Evolutionary conservation across 2,113 vertebrate species (phyloP).

Genomic region (Rhinolophus ferrumequinum): DNA sequence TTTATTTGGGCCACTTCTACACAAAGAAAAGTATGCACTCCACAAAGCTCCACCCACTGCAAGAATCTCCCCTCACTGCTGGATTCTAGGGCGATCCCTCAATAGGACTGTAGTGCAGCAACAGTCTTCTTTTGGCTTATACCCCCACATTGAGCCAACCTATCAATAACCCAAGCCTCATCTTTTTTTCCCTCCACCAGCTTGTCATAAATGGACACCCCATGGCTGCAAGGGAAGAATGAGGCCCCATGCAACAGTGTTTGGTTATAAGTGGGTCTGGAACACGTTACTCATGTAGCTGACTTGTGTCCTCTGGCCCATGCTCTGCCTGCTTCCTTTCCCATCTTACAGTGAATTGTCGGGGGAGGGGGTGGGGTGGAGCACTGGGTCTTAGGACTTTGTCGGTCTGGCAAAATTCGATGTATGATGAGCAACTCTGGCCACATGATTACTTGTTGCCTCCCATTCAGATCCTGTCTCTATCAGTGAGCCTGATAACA

Average conservation of each 20-base stretch:
- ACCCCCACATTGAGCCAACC: background rate
- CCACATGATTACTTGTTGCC: background rate
- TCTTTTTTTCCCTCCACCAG: background rate
- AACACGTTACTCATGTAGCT: background rate
- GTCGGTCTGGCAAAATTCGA: background rate
- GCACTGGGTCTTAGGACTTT: background rate
- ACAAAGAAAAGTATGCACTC: background rate
- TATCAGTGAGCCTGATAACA: background rate
- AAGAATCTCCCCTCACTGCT: background rate
- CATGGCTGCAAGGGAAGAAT: background rate
- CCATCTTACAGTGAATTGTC: background rate
- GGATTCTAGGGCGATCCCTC: background rate
- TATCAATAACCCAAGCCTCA: background rate
- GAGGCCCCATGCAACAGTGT: background rate
- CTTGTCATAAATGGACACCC: background rate
- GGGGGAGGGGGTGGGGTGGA: background rate
- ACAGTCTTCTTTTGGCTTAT: background rate
- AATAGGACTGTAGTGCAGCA: no score
- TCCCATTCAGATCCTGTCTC: background rate
- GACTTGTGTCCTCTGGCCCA: background rate
- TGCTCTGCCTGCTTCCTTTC: background rate
- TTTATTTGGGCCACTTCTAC: background rate
- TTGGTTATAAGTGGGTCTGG: background rate
- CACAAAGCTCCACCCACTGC: background rate
- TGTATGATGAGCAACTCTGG: background rate